These are phyloP conservation scores for Lepus townsendii DNA, from an alignment of 2,797 vertebrate species.

Conservation along the genomic window DNA sequence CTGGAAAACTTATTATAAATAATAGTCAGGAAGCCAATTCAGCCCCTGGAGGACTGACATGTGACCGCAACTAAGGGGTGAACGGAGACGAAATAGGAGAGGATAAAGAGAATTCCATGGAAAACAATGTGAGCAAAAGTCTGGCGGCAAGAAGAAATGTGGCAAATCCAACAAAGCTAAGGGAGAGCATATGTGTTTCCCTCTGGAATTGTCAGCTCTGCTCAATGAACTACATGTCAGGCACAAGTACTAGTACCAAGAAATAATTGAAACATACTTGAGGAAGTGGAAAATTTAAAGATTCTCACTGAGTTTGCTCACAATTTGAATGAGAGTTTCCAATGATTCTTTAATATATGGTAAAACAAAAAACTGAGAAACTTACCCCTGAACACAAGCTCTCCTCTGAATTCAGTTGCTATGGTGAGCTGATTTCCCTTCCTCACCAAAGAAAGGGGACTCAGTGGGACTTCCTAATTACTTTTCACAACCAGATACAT, in stretches of 20 bases:
- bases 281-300: background rate
- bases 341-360: conserved; percentile 29
- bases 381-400: conserved; percentile 37
- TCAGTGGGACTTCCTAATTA: background rate
- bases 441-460: background rate
- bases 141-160: background rate
- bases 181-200: background rate
- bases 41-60: background rate
- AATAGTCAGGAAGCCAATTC: background rate
- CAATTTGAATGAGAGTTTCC: background rate
- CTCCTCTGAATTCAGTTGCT: conserved; percentile 35
- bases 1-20: background rate
- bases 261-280: background rate
- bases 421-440: conserved; percentile 53
- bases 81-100: background rate
- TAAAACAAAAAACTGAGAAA: conserved; percentile 43
- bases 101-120: background rate
- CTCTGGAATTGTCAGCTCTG: background rate
- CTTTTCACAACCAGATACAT: background rate
- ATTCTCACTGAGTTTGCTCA: background rate
- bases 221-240: background rate
- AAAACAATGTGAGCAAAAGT: background rate
- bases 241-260: background rate
- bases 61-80: background rate
- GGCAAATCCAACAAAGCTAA: background rate